phyloP scores from a whole-genome alignment of 2,797 vertebrate species.

The Gymnopithys bicolor region DNA sequence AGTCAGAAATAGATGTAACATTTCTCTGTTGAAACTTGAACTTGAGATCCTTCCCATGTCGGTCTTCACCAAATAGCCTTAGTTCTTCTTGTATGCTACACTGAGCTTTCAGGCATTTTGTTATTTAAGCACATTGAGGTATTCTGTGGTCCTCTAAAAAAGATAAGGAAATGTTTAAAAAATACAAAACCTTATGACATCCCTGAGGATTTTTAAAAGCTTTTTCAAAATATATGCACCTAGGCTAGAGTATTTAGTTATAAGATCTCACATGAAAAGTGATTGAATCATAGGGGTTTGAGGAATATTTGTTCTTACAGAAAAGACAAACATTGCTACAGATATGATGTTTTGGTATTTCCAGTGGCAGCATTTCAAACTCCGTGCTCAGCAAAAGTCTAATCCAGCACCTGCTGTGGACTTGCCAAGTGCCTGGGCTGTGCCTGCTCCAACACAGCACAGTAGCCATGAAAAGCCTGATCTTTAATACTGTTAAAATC shows the following conservation, averaged over 20 bases:
- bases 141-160: background rate
- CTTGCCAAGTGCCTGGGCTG: background rate
- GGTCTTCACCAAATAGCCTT: background rate
- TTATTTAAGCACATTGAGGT: background rate
- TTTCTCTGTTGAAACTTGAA: background rate
- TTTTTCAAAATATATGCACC: background rate
- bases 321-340: background rate
- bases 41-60: background rate
- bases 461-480: background rate
- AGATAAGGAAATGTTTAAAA: background rate
- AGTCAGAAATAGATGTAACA: conserved; percentile 1
- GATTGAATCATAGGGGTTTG: background rate
- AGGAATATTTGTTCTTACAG: background rate
- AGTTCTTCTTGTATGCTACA: background rate
- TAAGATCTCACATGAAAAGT: background rate
- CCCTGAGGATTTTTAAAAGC: background rate
- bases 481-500: background rate
- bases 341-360: background rate
- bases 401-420: background rate
- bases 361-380: background rate
- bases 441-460: background rate
- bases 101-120: background rate
- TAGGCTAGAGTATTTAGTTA: background rate
- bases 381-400: background rate
- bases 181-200: background rate